Evolutionary conservation across 2,113 vertebrate genomes (phyloP), one percentile per base, ranked within the genome.

Genomic region (Saccopteryx bilineata): DNA sequence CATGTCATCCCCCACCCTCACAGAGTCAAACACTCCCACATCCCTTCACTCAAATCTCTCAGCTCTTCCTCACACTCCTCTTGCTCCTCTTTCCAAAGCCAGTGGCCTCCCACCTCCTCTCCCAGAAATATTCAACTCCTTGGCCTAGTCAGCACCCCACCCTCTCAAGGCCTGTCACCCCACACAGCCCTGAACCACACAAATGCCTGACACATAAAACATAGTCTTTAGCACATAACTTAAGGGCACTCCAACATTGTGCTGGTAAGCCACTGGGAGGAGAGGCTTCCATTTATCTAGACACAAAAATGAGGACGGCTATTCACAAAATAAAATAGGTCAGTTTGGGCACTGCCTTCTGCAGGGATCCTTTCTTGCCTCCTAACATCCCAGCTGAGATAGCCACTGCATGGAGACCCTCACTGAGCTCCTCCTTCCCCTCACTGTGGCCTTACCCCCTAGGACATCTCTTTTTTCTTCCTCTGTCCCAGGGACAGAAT

Each of bases 281-380:
- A 78, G 78, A 50, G 61, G 82, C 46, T n/a, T 88, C 61, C 1
- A 10, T 24, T 91, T 26, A 72, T 72, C 23, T n/a, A 1, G n/a
- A 93, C 48, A 28, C 10, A 15, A 74, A 84, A 75, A 71, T 26
- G 46, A 58, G 31, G 63, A 79, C 52, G 21, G 63, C n/a, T 89
- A 56, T 82, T 95, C 80, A 93, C 69, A 93, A 75, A 91, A 60
- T 31, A 50, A 50, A 91, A 76, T 33, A 26, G 54, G 50, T 82
- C 5, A 1, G 8, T n/a, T 46, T 79, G 83, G 74, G 17, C 12
- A 13, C 24, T 31, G 69, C 17, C 75, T 92, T 56, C 75, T 15
- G 19, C 28, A 54, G 46, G 33, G 17, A 48, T 65, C 46, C 71
- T 63, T n/a, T 69, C 54, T 58, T 58, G 69, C 61, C 56, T 65